Percentiles rank a stretch among this genome's conserved stretches.
These are phyloP conservation scores for Andrena marginata DNA, from an alignment of 2,888 invertebrate species.

Conservation along the genomic window DNA sequence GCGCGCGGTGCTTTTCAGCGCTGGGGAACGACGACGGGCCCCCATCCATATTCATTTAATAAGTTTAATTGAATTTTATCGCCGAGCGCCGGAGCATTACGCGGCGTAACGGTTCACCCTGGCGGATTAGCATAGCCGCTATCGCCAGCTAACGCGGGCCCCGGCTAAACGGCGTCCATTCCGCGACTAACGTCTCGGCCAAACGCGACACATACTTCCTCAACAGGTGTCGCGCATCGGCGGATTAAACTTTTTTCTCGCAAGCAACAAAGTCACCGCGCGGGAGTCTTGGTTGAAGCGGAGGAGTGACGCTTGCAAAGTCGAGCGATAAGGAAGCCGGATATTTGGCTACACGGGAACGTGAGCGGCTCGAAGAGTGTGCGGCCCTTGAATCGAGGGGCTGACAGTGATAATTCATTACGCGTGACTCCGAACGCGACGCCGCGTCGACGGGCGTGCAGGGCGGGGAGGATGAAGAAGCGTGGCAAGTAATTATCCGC, in stretches of 20 bases:
- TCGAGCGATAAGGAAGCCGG: not conserved
- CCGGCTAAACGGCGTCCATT: constrained; percentile 11
- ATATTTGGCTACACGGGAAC: not conserved
- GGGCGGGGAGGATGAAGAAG: constrained; percentile 1
- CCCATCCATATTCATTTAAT: constrained; percentile 4
- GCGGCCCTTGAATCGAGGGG: constrained; percentile 26
- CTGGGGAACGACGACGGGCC: not conserved
- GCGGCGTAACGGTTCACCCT: not conserved
- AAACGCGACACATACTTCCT: constrained; percentile 10
- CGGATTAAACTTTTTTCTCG: constrained; percentile 3
- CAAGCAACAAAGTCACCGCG: not conserved
- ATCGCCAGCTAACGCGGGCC: not conserved
- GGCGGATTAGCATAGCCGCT: constrained; percentile 24
- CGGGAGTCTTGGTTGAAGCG: too few species aligned
- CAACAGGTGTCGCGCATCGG: constrained; percentile 39
- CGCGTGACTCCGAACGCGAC: constrained; percentile 7
- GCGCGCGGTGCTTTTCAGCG: too few species aligned
- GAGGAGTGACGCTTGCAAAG: too few species aligned
- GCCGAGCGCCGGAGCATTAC: not conserved
- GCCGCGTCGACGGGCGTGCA: not conserved
- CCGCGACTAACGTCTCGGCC: not conserved
- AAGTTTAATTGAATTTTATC: constrained; percentile 24
- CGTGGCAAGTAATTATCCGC: constrained; percentile 61
- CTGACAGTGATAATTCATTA: constrained; percentile 44
- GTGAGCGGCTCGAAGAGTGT: not conserved